A percentile compares a stretch with the other conserved stretches of the same genome.
phyloP scores from a whole-genome alignment of 2,888 invertebrate genomes.

The Anthophora plumipes region DNA sequence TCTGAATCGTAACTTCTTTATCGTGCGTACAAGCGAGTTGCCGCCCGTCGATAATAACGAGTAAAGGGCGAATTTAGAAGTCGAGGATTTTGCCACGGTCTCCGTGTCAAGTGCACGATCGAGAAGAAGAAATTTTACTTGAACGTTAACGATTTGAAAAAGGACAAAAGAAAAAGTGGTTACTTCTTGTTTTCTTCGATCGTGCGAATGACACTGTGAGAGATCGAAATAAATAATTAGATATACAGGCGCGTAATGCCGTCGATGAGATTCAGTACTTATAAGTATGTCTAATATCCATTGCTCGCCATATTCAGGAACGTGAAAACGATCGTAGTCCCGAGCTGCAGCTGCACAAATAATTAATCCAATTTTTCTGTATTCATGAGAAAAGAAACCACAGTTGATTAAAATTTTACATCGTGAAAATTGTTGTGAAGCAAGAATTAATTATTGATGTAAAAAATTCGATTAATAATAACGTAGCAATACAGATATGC shows the following conservation, averaged over 20 bases:
- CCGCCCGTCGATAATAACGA: slow-evolving; percentile 56
- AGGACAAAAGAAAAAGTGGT: too few relatives aligned
- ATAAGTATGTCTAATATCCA: slow-evolving; percentile 69
- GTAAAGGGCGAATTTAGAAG: slow-evolving; percentile 45
- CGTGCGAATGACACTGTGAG: slow-evolving; percentile 45
- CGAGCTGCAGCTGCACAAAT: slow-evolving; percentile 38
- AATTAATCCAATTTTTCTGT: too few relatives aligned
- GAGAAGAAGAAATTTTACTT: neutral
- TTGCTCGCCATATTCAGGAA: slow-evolving; percentile 79
- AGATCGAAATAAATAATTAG: slow-evolving; percentile 61
- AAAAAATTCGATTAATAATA: too few relatives aligned
- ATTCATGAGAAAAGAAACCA: too few relatives aligned
- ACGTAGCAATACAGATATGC: too few relatives aligned
- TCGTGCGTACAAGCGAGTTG: slow-evolving; percentile 45
- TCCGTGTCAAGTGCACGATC: slow-evolving; percentile 53
- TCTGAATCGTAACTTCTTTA: slow-evolving; percentile 12
- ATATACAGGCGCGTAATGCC: slow-evolving; percentile 58
- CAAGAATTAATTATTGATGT: too few relatives aligned
- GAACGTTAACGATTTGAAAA: neutral
- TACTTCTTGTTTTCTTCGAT: slow-evolving; percentile 28
- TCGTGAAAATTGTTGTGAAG: too few relatives aligned
- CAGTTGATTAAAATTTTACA: too few relatives aligned
- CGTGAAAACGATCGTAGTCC: slow-evolving; percentile 49
- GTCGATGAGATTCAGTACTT: slow-evolving; percentile 70
- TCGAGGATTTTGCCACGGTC: slow-evolving; percentile 67